Conservation (phyloP, 53 echinoderm and acorn worm species). For the Crossaster papposus region DNA sequence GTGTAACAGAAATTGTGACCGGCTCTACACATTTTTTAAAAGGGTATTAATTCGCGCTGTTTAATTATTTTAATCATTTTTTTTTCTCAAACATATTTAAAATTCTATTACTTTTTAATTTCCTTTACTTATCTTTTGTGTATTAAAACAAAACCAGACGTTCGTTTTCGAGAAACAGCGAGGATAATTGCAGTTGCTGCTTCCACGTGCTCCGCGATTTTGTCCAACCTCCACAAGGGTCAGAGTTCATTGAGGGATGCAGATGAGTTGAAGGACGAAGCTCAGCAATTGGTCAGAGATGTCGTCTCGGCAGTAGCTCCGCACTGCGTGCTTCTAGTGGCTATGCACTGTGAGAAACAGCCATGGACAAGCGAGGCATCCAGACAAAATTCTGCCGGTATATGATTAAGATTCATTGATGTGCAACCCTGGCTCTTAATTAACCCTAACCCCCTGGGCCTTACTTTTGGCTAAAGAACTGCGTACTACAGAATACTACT, state of each 20-base stretch:
- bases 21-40: too few species aligned
- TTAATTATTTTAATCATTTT: neutral
- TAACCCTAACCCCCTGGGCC: too few species aligned
- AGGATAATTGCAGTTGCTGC: neutral
- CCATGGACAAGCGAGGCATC: slow-evolving; percentile 70
- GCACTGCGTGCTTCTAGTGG: slow-evolving; percentile 65
- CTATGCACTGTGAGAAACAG: slow-evolving; percentile 58
- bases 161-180: neutral
- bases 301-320: neutral
- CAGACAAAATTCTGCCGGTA: slow-evolving; percentile 64
- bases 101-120: neutral
- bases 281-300: slow-evolving; percentile 35
- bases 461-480: too few species aligned
- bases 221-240: slow-evolving; percentile 19
- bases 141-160: neutral
- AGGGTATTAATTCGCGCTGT: too few species aligned
- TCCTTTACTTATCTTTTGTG: neutral
- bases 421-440: too few species aligned
- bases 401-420: neutral
- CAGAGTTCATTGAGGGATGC: neutral
- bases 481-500: too few species aligned
- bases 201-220: slow-evolving; percentile 1
- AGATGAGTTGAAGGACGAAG: slow-evolving; percentile 11
- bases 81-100: neutral
- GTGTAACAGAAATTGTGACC: too few species aligned